Percentiles rank a stretch among this genome's conserved stretches.
These are phyloP conservation scores for Nematolebias whitei DNA, from an alignment of 2,113 vertebrate species.

Conservation along the genomic window DNA sequence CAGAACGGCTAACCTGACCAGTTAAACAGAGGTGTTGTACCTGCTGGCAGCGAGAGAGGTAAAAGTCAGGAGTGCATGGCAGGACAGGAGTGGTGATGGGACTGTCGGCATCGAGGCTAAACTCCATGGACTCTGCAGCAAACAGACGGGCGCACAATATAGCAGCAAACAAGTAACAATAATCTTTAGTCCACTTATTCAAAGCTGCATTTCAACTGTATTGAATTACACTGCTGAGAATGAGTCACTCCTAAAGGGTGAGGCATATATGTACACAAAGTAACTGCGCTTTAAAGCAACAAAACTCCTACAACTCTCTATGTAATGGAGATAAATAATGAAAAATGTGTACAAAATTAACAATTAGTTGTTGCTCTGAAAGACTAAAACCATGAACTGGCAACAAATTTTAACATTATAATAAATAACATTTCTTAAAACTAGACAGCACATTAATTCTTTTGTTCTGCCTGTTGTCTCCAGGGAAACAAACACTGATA, in stretches of 20 bases:
- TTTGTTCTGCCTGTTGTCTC: conserved; percentile 25
- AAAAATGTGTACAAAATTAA: not conserved
- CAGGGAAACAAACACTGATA: conserved; percentile 53
- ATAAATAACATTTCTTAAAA: conserved; percentile 26
- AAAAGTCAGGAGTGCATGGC: conserved; percentile 87
- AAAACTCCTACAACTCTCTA: conserved; percentile 6
- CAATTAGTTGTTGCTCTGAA: not conserved
- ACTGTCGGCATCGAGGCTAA: conserved; percentile 87
- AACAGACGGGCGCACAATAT: conserved; percentile 28
- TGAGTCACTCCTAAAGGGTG: conserved; percentile 62
- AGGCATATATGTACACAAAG: conserved; percentile 28
- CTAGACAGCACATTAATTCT: conserved; percentile 8
- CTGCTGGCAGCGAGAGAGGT: conserved; percentile 82
- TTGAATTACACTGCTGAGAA: conserved; percentile 24
- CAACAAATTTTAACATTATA: not conserved
- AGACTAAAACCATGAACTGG: not conserved
- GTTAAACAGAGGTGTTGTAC: conserved; percentile 68
- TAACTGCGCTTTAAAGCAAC: conserved; percentile 1
- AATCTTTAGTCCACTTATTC: not conserved
- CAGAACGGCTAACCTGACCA: not conserved
- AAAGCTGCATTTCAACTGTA: conserved; percentile 15
- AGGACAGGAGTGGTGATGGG: conserved; percentile 82
- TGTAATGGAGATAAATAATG: conserved; percentile 5
- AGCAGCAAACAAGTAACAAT: not conserved
- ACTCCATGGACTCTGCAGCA: conserved; percentile 82